Conservation (phyloP, 2,113 vertebrate genomes). For the Elachura formosa region DNA sequence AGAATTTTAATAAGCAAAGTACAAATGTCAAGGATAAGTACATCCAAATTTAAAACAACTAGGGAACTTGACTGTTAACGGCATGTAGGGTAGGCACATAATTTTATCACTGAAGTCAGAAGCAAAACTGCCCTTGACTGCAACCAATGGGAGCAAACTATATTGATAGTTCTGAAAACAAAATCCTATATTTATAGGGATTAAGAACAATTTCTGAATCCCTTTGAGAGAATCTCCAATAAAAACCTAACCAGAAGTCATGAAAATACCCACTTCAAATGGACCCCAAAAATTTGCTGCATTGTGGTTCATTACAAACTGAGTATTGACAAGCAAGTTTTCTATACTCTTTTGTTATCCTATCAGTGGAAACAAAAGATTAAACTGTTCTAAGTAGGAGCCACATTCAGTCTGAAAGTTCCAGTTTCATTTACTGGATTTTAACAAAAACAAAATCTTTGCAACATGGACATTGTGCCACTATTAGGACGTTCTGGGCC, state of each 20-base stretch:
- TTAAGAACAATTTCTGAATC: background rate
- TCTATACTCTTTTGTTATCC: background rate
- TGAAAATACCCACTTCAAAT: background rate
- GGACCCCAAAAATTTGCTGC: background rate
- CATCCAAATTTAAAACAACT: background rate
- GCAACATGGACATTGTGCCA: background rate
- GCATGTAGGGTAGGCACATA: background rate
- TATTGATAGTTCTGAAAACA: background rate
- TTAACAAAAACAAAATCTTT: background rate
- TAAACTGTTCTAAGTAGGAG: background rate
- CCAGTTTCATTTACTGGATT: background rate
- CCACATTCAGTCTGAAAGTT: background rate
- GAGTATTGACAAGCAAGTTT: background rate
- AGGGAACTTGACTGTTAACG: background rate
- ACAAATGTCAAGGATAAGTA: background rate
- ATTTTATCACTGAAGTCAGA: background rate
- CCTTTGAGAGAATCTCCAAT: background rate
- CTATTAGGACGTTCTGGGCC: background rate
- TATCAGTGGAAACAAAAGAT: background rate
- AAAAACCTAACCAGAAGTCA: background rate
- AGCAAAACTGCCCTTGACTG: background rate
- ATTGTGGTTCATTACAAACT: background rate
- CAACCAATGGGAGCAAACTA: background rate
- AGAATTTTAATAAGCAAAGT: background rate
- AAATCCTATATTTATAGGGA: background rate